Evolutionary conservation across 2,113 vertebrate genomes (phyloP).

Genomic region (Heptranchias perlo): DNA sequence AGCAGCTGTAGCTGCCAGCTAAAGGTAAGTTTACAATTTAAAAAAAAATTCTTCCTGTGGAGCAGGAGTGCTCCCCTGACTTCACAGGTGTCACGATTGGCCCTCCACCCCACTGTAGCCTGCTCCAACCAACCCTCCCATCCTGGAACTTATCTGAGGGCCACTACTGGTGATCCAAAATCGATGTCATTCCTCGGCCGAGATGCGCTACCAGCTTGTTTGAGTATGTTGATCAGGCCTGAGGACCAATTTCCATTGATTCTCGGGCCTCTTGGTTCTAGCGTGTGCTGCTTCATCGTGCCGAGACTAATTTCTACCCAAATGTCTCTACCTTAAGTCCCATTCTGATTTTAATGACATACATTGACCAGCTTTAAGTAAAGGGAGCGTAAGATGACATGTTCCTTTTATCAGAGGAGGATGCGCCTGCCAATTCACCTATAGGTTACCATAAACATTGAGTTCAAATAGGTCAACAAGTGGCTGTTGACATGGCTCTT

Average conservation of each 20-base stretch:
- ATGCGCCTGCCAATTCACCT: not conserved
- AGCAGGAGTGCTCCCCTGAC: no score
- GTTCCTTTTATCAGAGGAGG: not conserved
- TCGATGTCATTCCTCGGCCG: no score
- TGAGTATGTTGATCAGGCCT: no score
- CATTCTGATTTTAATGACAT: not conserved
- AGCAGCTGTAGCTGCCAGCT: no score
- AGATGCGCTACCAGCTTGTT: no score
- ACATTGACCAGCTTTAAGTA: not conserved
- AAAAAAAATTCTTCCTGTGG: no score
- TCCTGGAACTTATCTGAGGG: no score
- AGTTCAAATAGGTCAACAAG: not conserved
- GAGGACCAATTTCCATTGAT: not conserved
- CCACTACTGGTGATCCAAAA: no score
- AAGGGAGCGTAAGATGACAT: not conserved
- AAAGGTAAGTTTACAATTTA: no score
- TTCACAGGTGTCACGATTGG: no score
- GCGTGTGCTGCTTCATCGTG: not conserved
- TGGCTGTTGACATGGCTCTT: not conserved
- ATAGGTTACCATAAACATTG: not conserved
- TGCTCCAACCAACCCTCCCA: no score
- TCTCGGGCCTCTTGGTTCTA: not conserved
- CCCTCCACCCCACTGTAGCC: no score
- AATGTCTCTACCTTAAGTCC: not conserved
- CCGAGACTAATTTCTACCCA: not conserved